Conservation (phyloP, 2,797 vertebrate genomes). For the Knipowitschia caucasica region DNA sequence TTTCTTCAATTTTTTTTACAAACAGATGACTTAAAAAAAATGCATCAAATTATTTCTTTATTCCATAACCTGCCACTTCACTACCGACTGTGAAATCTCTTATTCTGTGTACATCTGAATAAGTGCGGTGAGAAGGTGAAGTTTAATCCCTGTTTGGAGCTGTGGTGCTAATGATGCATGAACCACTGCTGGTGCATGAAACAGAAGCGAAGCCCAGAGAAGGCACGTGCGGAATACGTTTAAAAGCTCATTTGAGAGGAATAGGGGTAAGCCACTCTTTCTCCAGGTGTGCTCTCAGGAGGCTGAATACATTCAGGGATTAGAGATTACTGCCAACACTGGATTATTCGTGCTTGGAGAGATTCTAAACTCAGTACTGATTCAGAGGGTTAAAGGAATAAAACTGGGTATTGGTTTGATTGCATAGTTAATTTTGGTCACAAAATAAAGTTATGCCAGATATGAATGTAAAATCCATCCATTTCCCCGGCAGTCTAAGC, state of each 20-base stretch:
- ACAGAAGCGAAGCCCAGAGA: slow-evolving; percentile 25
- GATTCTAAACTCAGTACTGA: slow-evolving; percentile 5
- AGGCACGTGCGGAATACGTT: slow-evolving; percentile 31
- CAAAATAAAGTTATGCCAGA: too few relatives aligned
- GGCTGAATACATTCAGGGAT: slow-evolving; percentile 36
- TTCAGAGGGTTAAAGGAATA: not conserved
- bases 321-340: slow-evolving; percentile 48
- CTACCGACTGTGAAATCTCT: not conserved
- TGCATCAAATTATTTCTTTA: too few relatives aligned
- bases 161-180: slow-evolving; percentile 40
- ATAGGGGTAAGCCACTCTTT: slow-evolving; percentile 29
- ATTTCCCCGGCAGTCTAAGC: too few relatives aligned
- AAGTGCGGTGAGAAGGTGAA: slow-evolving; percentile 30
- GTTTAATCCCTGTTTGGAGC: slow-evolving; percentile 41
- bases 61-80: not conserved
- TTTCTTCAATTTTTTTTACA: too few relatives aligned
- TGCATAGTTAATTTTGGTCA: too few relatives aligned
- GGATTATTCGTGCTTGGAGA: slow-evolving; percentile 34
- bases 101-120: slow-evolving; percentile 19
- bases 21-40: too few relatives aligned
- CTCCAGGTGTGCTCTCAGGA: slow-evolving; percentile 47
- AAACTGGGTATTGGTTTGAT: not conserved
- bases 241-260: slow-evolving; percentile 46
- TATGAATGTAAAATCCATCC: too few relatives aligned
- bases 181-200: slow-evolving; percentile 37